Conservation (phyloP, 2,888 invertebrate species). For the Microdon myrmicae region DNA sequence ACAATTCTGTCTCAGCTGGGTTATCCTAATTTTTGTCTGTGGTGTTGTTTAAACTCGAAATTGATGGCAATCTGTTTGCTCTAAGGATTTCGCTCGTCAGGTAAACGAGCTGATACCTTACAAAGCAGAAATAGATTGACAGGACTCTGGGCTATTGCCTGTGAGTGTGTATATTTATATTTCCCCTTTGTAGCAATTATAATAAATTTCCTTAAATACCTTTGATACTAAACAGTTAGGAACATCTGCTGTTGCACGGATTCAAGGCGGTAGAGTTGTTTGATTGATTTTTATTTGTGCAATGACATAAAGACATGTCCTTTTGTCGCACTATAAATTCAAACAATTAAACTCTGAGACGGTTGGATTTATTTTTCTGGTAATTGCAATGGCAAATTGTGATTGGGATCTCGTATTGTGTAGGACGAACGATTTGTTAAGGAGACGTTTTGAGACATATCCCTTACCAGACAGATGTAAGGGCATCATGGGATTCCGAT, state of each 20-base stretch:
- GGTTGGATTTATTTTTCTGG: conserved; percentile 20
- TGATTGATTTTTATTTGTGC: conserved; percentile 36
- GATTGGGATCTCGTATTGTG: conserved; percentile 35
- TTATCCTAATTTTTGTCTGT: conserved; percentile 45
- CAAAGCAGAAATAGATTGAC: too few species aligned
- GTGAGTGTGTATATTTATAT: too few species aligned
- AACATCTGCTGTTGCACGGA: conserved; percentile 15
- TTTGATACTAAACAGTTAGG: too few species aligned
- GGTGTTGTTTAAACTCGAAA: conserved; percentile 49
- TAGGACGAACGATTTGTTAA: conserved; percentile 40
- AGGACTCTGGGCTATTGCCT: too few species aligned
- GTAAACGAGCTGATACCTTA: too few species aligned
- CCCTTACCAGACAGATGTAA: too few species aligned
- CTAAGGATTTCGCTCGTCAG: conserved; percentile 42
- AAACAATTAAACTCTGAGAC: conserved; percentile 22
- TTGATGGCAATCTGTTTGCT: conserved; percentile 50
- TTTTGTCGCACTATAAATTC: conserved; percentile 23
- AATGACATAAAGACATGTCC: conserved; percentile 22
- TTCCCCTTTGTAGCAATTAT: too few species aligned
- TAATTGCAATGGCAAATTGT: conserved; percentile 45
- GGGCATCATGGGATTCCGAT: too few species aligned
- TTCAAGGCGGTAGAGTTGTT: conserved; percentile 10
- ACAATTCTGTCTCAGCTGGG: conserved; percentile 43
- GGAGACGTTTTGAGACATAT: too few species aligned
- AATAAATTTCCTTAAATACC: too few species aligned